Evolutionary conservation across 2,797 vertebrate genomes (phyloP), one percentile per base, ranked within the genome.

Genomic region (Phaenicophaeus curvirostris): DNA sequence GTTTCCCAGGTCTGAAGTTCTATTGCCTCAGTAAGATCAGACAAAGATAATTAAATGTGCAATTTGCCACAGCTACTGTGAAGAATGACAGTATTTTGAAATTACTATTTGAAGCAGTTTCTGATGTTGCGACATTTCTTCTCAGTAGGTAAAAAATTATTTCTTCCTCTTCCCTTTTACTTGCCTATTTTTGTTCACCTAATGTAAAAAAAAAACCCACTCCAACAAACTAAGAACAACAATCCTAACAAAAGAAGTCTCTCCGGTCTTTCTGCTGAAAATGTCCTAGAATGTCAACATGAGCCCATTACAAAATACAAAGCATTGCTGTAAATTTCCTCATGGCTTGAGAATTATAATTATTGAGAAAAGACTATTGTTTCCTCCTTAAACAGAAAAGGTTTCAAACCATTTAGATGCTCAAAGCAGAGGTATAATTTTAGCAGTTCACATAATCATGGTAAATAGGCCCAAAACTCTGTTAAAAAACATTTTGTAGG

Each of bases 301-400:
- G 11, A 88, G 41, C 24, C 6, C 62, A 51, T 51, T 68, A 66
- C 72, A 78, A 78, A 55, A 31, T 58, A 65, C 37, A 72, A 31
- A 78, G 24, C 33, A 63, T 66, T 83, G 83, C n/a, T 61, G 31
- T 71, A 78, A 90, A 42, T 42, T 86, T 54, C 41, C 72, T 75
- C 53, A 81, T 24, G 19, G 23, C 27, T 65, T 79, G 19, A 85
- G 88, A 94, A 78, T 87, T 37, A 61, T 90, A 67, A 35, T 51
- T 48, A 67, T 61, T n/a, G 55, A 58, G 30, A 78, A 78, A 90
- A 87, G 17, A 75, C n/a, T 66, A 15, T 11, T 65, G 88, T 89
- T 90, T 73, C 35, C 17, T 85, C 46, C 23, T 20, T 37, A 90
- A 96, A 76, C 13, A 79, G 48, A 37, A 85, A 67, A 78, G 1